Evolutionary conservation across 2,797 vertebrate genomes (phyloP), one percentile per base, ranked within the genome.

Genomic region (Clamator glandarius): DNA sequence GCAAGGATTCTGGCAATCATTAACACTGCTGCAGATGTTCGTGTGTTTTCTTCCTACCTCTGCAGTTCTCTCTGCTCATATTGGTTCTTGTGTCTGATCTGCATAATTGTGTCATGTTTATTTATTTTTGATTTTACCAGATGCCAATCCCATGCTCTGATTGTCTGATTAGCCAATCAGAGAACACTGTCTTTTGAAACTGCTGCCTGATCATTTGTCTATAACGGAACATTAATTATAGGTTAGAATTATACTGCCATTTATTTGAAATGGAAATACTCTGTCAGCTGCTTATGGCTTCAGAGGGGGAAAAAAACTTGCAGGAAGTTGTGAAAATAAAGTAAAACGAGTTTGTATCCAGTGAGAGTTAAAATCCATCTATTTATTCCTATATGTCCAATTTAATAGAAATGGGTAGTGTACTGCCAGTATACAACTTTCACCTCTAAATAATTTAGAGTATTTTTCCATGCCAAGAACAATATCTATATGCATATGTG

Each of bases 71-170:
- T 91, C 41, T 64, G 19, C 46, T 89, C 33, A 8, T 61, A 68
- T 66, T 90, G 54, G n/a, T 90, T 94, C 75, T 93, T 78, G 21
- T 91, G 78, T 89, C 84, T 84, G 41, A 93, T 90, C 72, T 92
- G n/a, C 93, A 80, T 93, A 91, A 92, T 81, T 83, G 28, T 91
- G 63, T 78, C 39, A 3, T 0, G 0, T 54, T 89, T 92, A 75
- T 70, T 90, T 89, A 86, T 87, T 81, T 55, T 87, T 80, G 77
- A 14, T 72, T 93, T 94, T 79, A 83, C 70, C 76, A 54, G 83
- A 87, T 93, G 85, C 51, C 89, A 62, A 95, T 93, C 90, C 51
- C 35, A 63, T 87, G 48, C 69, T 92, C 72, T 81, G 42, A 15
- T 70, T 92, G 73, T 90, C 89, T 95, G 82, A 94, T 90, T 93